Base-by-base conservation (phyloP, 2,888 invertebrate genomes). In the Troides oblongomaculatus region DNA sequence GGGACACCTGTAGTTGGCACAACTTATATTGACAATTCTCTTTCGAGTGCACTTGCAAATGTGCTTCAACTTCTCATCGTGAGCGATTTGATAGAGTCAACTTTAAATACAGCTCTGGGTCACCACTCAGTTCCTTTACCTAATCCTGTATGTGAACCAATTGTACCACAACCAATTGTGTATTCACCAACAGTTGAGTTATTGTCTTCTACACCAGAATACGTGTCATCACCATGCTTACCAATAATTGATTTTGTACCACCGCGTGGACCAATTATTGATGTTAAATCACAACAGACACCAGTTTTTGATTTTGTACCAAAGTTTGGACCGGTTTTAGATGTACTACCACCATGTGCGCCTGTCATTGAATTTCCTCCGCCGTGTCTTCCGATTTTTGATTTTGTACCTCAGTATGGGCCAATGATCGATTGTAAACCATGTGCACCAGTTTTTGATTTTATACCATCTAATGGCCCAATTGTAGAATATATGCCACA, bases 11-110 rank as follows among this genome's bases (percentile, higher is more conserved):
- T 80, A 0, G 76, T 81, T 3, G 72, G 79, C 0, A 83, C 84
- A 0, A 86, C 87, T 0, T 73, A 87, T 0, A 71, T 87, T 2
- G 88, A 90, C 64, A 87, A 86, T 62, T 82, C 84, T 0, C 73
- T 90, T 3, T 82, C 86, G 1, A 88, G 83, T 64, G 75, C 87
- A 0, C 73, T 90, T 36, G 89, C 87, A 0, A 88, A 88, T 46
- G 83, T 88, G 1, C 71, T 90, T 1, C 89, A 89, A 69, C 72
- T 89, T 0, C 73, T 89, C 0, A 84, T 90, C 0, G 83, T 86
- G 0, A 87, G 85, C n/a, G 84, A 88, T 12, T 72, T 88, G 0
- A 77, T 88, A 1, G 83, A 84, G 66, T 74, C 78, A 0, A 73
- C 71, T 10, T 68, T 74, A 56, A 72, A 67, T 18, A 59, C 70